Conservation (phyloP, 2,113 vertebrate species). For the Neotoma lepida region DNA sequence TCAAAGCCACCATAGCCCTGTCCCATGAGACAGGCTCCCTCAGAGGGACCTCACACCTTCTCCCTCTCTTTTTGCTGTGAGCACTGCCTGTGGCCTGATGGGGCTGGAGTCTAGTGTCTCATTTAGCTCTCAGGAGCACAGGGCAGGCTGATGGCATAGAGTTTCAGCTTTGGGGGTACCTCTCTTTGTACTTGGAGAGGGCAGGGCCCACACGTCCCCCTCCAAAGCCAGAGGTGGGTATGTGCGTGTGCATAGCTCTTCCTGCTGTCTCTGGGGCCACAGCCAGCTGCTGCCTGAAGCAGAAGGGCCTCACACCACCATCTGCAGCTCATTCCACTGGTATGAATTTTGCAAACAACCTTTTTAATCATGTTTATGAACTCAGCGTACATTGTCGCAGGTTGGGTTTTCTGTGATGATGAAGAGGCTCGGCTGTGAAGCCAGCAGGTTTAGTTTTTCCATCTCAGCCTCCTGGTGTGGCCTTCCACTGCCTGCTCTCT, state of each 20-base stretch:
- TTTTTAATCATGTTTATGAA: conserved; percentile 78
- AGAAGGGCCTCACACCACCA: conserved; percentile 54
- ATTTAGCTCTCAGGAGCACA: neutral
- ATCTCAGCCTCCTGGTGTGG: neutral
- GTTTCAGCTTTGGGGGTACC: neutral
- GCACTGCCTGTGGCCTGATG: neutral
- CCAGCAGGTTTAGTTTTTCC: conserved; percentile 26
- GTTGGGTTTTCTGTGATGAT: conserved; percentile 68
- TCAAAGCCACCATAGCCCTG: neutral
- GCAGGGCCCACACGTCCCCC: neutral
- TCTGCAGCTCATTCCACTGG: conserved; percentile 70
- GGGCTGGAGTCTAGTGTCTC: neutral
- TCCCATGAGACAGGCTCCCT: neutral
- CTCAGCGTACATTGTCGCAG: neutral
- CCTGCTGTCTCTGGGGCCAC: conserved; percentile 74
- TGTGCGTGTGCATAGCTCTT: conserved; percentile 62
- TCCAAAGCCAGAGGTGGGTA: conserved; percentile 17
- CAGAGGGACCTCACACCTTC: neutral
- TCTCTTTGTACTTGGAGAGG: neutral
- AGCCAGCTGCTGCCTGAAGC: conserved; percentile 76
- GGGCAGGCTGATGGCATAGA: neutral
- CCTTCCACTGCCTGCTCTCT: neutral
- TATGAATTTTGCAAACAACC: conserved; percentile 73
- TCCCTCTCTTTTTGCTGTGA: neutral
- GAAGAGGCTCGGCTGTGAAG: conserved; percentile 65